Percentiles rank a stretch among this genome's conserved stretches.
phyloP scores from a whole-genome alignment of 2,888 invertebrate species.

The Pegoplata infirma region DNA sequence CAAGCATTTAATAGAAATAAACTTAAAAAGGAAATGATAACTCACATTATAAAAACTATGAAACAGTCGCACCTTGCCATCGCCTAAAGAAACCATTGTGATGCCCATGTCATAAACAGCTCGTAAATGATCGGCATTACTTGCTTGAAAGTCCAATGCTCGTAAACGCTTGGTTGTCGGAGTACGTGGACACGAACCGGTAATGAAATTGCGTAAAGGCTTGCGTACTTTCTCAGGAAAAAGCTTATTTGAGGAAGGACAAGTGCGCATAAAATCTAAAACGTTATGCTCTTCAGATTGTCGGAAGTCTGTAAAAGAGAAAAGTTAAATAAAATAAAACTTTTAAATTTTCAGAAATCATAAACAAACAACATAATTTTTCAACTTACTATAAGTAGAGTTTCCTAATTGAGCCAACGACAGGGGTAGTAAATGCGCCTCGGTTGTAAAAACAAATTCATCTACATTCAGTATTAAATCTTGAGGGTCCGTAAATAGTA shows the following conservation, averaged over 20 bases:
- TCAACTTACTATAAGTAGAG: slow-evolving; percentile 78
- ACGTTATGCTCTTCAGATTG: slow-evolving; percentile 80
- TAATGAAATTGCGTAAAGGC: slow-evolving; percentile 90
- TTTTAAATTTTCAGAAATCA: neutral
- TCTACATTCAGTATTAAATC: slow-evolving; percentile 90
- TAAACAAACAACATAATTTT: too few relatives aligned
- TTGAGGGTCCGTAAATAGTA: slow-evolving; percentile 92
- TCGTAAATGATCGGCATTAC: slow-evolving; percentile 92
- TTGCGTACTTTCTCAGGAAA: slow-evolving; percentile 91
- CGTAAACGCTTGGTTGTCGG: slow-evolving; percentile 81
- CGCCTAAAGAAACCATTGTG: slow-evolving; percentile 90
- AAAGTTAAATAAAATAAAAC: too few relatives aligned
- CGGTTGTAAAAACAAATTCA: slow-evolving; percentile 93
- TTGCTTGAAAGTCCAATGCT: slow-evolving; percentile 87
- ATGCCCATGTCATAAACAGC: slow-evolving; percentile 97
- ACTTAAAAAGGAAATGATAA: slow-evolving; percentile 65
- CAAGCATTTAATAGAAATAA: slow-evolving; percentile 38
- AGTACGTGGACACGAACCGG: slow-evolving; percentile 86
- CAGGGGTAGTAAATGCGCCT: slow-evolving; percentile 96
- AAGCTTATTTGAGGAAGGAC: slow-evolving; percentile 90
- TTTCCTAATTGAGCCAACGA: slow-evolving; percentile 84
- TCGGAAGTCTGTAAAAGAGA: slow-evolving; percentile 75
- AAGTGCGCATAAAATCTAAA: slow-evolving; percentile 82
- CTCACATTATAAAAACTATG: slow-evolving; percentile 92
- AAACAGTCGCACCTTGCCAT: slow-evolving; percentile 94